A percentile compares a stretch with the other conserved stretches of the same genome.
phyloP scores from a whole-genome alignment of 2,797 vertebrate species.

The Macrochelys suwanniensis region DNA sequence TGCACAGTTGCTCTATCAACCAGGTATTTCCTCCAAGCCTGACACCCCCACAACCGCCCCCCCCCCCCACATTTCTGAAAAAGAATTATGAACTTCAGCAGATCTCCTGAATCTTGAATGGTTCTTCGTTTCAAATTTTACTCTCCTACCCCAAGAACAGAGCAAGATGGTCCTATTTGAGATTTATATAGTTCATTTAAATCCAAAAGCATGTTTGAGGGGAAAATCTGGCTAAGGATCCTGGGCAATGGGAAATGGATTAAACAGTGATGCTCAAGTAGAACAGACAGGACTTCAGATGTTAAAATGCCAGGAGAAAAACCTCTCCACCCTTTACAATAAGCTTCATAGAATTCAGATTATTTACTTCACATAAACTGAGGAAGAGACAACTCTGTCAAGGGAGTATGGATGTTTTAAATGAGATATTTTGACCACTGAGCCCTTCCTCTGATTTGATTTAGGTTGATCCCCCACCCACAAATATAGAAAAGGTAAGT shows the following conservation, averaged over 20 bases:
- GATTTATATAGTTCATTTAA: background rate
- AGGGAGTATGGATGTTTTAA: constrained; percentile 31
- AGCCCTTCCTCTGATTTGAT: constrained; percentile 24
- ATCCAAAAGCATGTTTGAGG: background rate
- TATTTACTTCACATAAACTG: constrained; percentile 9
- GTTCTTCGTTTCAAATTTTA: background rate
- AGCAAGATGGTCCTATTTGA: background rate
- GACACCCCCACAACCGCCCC: background rate
- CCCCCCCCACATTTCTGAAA: background rate
- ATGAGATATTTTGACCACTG: constrained; percentile 43
- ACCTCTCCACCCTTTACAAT: background rate
- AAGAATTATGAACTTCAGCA: background rate
- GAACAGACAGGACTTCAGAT: constrained; percentile 39
- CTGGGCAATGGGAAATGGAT: background rate
- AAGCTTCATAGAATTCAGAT: constrained; percentile 16
- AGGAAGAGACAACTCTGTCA: constrained; percentile 21
- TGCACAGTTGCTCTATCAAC: background rate
- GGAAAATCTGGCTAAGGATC: constrained; percentile 46
- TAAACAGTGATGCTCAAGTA: constrained; percentile 36
- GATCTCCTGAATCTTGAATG: background rate
- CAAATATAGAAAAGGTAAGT: constrained; percentile 14
- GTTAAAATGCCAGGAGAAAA: background rate
- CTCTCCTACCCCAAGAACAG: background rate
- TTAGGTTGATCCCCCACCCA: constrained; percentile 33
- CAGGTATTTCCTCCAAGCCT: constrained; percentile 24